These are phyloP conservation scores for Lagocephalus sceleratus DNA, from an alignment of 2,797 vertebrate species.

Conservation along the genomic window DNA sequence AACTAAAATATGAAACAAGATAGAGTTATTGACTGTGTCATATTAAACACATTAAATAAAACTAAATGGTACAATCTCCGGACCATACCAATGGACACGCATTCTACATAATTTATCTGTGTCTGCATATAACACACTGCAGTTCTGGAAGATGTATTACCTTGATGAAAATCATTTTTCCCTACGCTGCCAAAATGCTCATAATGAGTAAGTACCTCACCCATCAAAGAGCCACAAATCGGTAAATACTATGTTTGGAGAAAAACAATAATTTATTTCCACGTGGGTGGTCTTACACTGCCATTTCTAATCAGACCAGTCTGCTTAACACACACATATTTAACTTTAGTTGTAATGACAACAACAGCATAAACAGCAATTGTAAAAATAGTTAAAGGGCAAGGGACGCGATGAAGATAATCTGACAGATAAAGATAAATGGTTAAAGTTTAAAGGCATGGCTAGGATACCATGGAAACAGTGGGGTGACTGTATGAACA, in stretches of 20 bases:
- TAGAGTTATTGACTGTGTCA: conserved; percentile 27
- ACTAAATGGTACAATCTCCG: neutral
- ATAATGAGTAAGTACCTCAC: conserved; percentile 14
- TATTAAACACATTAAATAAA: conserved; percentile 12
- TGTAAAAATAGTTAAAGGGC: neutral
- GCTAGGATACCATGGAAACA: too few relatives aligned
- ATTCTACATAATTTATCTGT: conserved; percentile 7
- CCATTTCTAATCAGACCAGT: neutral
- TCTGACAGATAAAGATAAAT: too few relatives aligned
- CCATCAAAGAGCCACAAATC: conserved; percentile 17
- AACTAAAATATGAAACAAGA: conserved; percentile 31
- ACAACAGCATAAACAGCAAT: conserved; percentile 3
- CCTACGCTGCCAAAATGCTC: conserved; percentile 11
- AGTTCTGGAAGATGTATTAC: neutral
- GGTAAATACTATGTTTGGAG: conserved; percentile 29
- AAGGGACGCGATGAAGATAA: too few relatives aligned
- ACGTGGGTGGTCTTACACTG: neutral
- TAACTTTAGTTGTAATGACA: neutral
- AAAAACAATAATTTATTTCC: conserved; percentile 35
- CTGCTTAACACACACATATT: conserved; percentile 18
- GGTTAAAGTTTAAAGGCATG: neutral
- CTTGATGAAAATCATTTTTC: neutral
- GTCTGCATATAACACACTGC: neutral
- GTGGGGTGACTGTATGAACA: neutral
- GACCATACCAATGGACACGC: neutral